Percentiles rank a stretch among this genome's conserved stretches.
Conservation (phyloP, 2,888 invertebrate species). For the Epistrophella euchroma region DNA sequence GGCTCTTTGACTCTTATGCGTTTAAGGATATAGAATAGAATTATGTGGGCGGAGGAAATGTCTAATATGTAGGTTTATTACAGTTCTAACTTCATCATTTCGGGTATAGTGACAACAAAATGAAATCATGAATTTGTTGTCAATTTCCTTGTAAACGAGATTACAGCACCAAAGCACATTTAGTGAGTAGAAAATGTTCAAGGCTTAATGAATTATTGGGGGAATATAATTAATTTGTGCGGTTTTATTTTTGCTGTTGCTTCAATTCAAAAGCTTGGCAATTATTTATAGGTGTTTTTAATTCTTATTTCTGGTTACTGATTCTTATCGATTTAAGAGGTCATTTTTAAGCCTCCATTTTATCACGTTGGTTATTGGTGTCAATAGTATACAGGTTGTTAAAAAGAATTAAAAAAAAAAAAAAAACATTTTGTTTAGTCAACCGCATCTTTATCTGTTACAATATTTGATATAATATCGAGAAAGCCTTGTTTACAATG, state of each 20-base stretch:
- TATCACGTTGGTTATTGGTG: no score
- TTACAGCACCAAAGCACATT: background rate
- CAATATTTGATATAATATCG: conserved; percentile 66
- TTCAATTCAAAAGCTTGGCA: background rate
- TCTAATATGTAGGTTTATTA: background rate
- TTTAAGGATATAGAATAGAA: background rate
- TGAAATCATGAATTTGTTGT: conserved; percentile 12
- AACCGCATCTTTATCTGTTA: conserved; percentile 30
- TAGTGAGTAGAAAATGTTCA: background rate
- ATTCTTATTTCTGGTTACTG: no score
- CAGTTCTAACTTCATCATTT: conserved; percentile 15
- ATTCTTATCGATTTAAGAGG: no score
- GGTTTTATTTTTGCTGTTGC: background rate
- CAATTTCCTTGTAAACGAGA: conserved; percentile 6
- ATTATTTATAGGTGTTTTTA: background rate
- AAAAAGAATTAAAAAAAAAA: background rate
- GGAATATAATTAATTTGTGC: background rate
- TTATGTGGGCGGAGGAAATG: conserved; percentile 1
- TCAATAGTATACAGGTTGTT: no score
- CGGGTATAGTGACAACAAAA: background rate
- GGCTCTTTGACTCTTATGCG: conserved; percentile 21
- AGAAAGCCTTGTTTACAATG: conserved; percentile 80
- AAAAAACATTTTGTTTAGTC: background rate
- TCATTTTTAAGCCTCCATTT: no score
- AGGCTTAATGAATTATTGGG: background rate